These are phyloP conservation scores for Drosophila kokeensis DNA, from an alignment of 2,888 invertebrate species.

Conservation along the genomic window DNA sequence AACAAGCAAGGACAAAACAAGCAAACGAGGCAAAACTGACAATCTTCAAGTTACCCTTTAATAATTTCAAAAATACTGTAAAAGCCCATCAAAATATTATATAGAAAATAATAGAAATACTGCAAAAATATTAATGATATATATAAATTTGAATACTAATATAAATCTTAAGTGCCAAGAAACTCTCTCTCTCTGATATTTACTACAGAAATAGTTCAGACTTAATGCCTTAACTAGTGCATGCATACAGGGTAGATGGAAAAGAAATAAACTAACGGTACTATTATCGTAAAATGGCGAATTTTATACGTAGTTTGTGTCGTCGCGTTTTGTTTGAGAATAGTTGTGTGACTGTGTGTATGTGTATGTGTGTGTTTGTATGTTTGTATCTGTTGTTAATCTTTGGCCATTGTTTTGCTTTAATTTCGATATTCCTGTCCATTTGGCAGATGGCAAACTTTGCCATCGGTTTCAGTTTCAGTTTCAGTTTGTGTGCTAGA, in stretches of 20 bases:
- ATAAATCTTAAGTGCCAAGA: not conserved
- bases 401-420: conserved; percentile 76
- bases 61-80: not conserved
- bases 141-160: not conserved
- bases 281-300: conserved; percentile 51
- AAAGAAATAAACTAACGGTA: conserved; percentile 43
- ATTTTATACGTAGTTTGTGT: conserved; percentile 53
- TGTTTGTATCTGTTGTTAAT: conserved; percentile 69
- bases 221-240: not conserved
- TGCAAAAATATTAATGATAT: not conserved
- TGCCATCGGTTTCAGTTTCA: conserved; percentile 38
- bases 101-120: not conserved
- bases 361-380: conserved; percentile 31
- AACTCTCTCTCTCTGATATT: not conserved
- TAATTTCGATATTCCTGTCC: conserved; percentile 72
- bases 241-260: conserved; percentile 30
- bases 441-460: conserved; percentile 68
- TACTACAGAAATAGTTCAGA: not conserved
- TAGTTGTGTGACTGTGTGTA: conserved; percentile 11
- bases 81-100: not conserved
- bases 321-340: conserved; percentile 20
- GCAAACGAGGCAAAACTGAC: not conserved
- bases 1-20: conserved; percentile 26
- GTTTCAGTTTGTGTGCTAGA: conserved; percentile 17
- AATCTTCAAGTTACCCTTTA: conserved; percentile 13